Percentiles rank a stretch among this genome's conserved stretches.
Conservation (phyloP, 2,113 vertebrate genomes). For the Microtus montanus region DNA sequence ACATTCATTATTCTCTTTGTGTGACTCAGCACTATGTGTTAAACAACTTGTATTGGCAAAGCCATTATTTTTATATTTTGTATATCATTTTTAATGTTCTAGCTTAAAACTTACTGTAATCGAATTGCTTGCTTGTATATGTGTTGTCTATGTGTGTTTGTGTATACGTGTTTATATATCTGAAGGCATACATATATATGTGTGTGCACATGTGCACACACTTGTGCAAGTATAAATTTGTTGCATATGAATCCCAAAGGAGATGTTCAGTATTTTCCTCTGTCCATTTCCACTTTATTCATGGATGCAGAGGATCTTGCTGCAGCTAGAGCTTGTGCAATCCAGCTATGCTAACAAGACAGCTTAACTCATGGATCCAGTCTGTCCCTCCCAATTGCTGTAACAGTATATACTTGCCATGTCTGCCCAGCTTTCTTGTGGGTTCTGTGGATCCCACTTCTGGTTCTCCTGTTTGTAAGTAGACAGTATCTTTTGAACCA, state of each 20-base stretch:
- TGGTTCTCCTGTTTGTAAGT: background rate
- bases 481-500: background rate
- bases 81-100: background rate
- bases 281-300: background rate
- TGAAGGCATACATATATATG: background rate
- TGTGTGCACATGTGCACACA: too few species aligned
- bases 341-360: background rate
- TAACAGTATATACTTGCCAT: background rate
- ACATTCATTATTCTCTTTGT: background rate
- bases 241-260: background rate
- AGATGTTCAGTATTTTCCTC: too few species aligned
- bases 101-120: background rate
- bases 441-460: background rate
- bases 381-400: background rate
- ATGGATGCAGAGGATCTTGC: background rate
- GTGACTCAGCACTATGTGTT: background rate
- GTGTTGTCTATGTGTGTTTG: background rate
- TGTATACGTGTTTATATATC: too few species aligned
- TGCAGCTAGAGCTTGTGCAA: background rate
- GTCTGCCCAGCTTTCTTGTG: background rate
- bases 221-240: background rate
- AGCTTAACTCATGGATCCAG: background rate
- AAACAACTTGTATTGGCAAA: background rate
- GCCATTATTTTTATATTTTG: slow-evolving; percentile 18
- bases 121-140: background rate